phyloP scores from a whole-genome alignment of 2,888 invertebrate genomes.

The Drosophila affinis region DNA sequence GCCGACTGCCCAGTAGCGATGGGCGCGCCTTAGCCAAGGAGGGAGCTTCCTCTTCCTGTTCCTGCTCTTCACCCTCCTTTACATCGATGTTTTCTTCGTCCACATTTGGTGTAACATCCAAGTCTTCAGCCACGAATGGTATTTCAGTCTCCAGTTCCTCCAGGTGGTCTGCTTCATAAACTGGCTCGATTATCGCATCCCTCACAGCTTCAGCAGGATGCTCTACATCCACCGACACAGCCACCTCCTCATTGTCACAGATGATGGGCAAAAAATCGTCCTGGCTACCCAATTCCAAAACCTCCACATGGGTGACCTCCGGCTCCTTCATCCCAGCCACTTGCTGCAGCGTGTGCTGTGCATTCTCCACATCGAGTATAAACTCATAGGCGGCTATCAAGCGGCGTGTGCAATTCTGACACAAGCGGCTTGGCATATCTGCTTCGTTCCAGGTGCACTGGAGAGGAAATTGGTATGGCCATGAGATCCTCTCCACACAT shows the following conservation, averaged over 20 bases:
- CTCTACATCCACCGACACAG: background rate
- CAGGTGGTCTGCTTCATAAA: background rate
- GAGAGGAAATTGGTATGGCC: background rate
- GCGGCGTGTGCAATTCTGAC: conserved; percentile 73
- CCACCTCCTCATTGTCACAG: conserved; percentile 23
- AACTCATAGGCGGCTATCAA: conserved; percentile 79
- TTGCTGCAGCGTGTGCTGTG: conserved; percentile 63
- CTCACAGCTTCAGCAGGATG: background rate
- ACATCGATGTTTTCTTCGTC: background rate
- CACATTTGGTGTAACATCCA: background rate
- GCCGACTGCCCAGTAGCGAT: conserved; percentile 65
- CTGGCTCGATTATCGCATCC: background rate
- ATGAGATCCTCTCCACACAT: no score
- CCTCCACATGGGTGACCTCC: conserved; percentile 10
- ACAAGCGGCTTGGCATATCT: conserved; percentile 68
- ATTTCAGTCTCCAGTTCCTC: background rate
- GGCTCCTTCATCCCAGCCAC: conserved; percentile 2
- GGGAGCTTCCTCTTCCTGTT: background rate
- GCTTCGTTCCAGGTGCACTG: conserved; percentile 62
- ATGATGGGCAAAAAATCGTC: conserved; percentile 37
- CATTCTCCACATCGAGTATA: conserved; percentile 71
- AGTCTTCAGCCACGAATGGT: background rate
- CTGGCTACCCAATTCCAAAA: conserved; percentile 7
- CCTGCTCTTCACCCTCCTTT: background rate
- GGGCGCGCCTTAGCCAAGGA: conserved; percentile 8